A percentile compares a stretch with the other conserved stretches of the same genome.
Evolutionary conservation across 2,113 vertebrate species (phyloP).

Genomic region (Archilochus colubris): DNA sequence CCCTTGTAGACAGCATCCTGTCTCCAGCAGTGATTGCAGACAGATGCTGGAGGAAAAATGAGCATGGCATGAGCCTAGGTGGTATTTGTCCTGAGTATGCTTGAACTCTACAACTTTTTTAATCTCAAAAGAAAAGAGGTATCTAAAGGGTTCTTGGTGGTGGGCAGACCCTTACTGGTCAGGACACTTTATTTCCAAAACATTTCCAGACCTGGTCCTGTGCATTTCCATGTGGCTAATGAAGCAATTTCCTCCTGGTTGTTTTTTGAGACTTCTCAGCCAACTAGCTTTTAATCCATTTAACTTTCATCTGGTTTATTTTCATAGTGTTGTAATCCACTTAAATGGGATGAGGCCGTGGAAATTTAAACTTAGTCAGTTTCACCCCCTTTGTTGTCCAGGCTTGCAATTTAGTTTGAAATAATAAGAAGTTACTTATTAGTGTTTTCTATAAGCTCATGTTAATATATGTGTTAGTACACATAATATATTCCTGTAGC

Average conservation of each 20-base stretch:
- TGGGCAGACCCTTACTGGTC: not conserved
- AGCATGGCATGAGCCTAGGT: not conserved
- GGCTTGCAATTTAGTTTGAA: not conserved
- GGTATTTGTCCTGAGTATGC: accelerated
- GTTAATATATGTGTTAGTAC: not conserved
- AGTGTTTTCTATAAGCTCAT: not conserved
- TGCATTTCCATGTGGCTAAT: not conserved
- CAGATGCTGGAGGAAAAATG: not conserved
- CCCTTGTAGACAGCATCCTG: not conserved
- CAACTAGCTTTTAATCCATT: not conserved
- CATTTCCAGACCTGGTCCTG: not conserved
- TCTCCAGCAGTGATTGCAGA: not conserved
- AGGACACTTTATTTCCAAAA: not conserved
- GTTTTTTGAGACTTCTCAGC: not conserved
- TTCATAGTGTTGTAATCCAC: not conserved
- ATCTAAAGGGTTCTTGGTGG: not conserved
- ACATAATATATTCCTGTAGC: not conserved
- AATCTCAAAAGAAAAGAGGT: not conserved
- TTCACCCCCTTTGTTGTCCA: not conserved
- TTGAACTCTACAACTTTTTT: not conserved
- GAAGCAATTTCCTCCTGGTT: not conserved
- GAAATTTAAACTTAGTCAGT: not conserved
- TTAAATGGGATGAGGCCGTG: not conserved
- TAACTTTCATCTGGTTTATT: not conserved
- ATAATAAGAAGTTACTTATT: not conserved